These are phyloP conservation scores for Typhlomys cinereus DNA, from an alignment of 2,113 vertebrate species.

Conservation along the genomic window DNA sequence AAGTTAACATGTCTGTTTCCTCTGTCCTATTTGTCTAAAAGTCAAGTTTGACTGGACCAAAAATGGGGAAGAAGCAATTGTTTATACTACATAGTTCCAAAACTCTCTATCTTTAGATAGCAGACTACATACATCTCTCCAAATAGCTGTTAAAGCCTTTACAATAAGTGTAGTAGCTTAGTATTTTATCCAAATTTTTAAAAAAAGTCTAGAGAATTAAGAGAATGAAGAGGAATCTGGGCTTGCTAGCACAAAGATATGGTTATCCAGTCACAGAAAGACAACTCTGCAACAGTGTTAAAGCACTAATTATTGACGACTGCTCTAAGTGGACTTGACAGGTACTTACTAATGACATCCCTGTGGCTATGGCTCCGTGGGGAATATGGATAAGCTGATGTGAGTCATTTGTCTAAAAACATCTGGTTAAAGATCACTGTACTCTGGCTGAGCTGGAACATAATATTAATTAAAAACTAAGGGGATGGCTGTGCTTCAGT, in stretches of 20 bases:
- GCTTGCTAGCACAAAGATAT: neutral
- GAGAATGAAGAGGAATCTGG: neutral
- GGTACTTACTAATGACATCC: constrained; percentile 53
- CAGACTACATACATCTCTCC: neutral
- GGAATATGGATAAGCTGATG: constrained; percentile 41
- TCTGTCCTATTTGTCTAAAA: neutral
- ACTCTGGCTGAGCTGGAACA: constrained; percentile 10
- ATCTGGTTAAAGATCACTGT: constrained; percentile 63
- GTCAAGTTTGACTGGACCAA: neutral
- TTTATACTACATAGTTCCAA: neutral
- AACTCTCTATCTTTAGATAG: neutral
- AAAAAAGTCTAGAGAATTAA: neutral
- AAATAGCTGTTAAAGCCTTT: neutral
- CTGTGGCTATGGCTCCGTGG: neutral
- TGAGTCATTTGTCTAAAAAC: constrained; percentile 61
- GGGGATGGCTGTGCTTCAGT: neutral
- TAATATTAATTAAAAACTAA: constrained; percentile 61
- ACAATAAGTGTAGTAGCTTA: neutral
- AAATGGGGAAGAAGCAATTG: neutral
- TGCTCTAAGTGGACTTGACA: constrained; percentile 47
- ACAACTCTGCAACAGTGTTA: neutral
- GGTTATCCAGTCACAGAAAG: neutral
- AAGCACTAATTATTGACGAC: constrained; percentile 61
- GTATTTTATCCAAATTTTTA: neutral
- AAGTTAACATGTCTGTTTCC: neutral